Conservation (phyloP, 2,113 vertebrate species). For the Microcebus murinus region DNA sequence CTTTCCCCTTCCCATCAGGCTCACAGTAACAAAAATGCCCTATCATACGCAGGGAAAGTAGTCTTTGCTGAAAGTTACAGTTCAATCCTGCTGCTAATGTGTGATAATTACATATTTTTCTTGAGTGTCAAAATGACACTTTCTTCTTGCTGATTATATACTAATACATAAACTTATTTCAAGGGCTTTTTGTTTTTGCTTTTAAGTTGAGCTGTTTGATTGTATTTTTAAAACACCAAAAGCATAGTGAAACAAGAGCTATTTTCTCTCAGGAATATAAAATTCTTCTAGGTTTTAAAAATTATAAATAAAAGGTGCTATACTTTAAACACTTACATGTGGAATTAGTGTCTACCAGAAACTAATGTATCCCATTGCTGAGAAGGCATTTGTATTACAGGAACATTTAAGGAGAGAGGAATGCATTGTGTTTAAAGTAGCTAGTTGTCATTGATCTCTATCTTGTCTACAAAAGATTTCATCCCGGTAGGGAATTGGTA, state of each 20-base stretch:
- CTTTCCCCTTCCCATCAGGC: background rate
- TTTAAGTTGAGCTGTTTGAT: constrained; percentile 51
- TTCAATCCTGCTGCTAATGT: constrained; percentile 59
- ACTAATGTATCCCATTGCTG: constrained; percentile 1
- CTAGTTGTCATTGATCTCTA: constrained; percentile 68
- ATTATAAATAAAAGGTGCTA: constrained; percentile 51
- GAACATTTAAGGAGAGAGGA: constrained; percentile 69
- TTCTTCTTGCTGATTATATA: constrained; percentile 60
- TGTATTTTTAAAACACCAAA: constrained; percentile 29
- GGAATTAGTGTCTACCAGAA: constrained; percentile 19
- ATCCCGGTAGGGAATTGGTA: constrained; percentile 67
- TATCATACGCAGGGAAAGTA: background rate
- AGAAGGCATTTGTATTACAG: constrained; percentile 25
- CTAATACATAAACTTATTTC: constrained; percentile 20
- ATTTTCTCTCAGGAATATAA: constrained; percentile 62
- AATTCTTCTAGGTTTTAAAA: constrained; percentile 40
- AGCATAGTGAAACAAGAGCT: constrained; percentile 12
- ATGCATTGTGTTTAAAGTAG: constrained; percentile 63
- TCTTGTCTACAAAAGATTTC: constrained; percentile 65
- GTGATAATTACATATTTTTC: constrained; percentile 26
- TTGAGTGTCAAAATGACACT: constrained; percentile 45
- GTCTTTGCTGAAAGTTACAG: background rate
- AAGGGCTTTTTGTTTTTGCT: constrained; percentile 6
- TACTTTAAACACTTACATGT: background rate
- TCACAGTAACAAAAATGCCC: background rate